Conservation (phyloP, 2,113 vertebrate species). For the Oenanthe melanoleuca region DNA sequence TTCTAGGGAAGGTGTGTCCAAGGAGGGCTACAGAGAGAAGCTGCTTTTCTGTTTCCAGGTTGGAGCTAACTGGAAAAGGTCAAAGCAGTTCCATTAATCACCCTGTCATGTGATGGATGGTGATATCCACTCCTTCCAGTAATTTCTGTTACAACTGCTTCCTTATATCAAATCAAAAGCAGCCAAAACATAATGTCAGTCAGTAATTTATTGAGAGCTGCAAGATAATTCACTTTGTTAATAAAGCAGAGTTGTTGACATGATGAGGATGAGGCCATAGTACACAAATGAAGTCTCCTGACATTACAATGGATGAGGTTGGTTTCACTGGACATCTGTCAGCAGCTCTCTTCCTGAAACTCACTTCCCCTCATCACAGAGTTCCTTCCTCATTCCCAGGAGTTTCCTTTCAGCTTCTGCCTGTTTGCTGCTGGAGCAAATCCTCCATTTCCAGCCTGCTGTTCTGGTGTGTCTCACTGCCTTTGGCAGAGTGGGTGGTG, state of each 20-base stretch:
- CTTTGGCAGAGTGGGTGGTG: accelerated
- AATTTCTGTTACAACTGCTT: neutral
- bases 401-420: neutral
- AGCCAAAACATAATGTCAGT: neutral
- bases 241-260: neutral
- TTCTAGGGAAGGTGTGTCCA: neutral
- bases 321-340: neutral
- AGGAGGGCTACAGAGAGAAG: neutral
- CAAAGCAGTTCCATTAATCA: neutral
- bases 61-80: neutral
- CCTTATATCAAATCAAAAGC: neutral
- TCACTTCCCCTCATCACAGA: neutral
- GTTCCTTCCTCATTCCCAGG: neutral
- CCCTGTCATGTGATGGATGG: neutral
- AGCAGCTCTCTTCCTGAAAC: neutral
- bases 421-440: neutral
- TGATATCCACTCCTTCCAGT: neutral
- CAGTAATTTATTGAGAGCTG: neutral
- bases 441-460: neutral
- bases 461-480: neutral
- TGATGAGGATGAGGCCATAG: neutral
- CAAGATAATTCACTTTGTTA: neutral
- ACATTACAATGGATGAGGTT: neutral
- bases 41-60: neutral
- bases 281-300: neutral